These are phyloP conservation scores for Montipora cactus DNA, from an alignment of 64 coral and sea anemone genomes.

Conservation along the genomic window DNA sequence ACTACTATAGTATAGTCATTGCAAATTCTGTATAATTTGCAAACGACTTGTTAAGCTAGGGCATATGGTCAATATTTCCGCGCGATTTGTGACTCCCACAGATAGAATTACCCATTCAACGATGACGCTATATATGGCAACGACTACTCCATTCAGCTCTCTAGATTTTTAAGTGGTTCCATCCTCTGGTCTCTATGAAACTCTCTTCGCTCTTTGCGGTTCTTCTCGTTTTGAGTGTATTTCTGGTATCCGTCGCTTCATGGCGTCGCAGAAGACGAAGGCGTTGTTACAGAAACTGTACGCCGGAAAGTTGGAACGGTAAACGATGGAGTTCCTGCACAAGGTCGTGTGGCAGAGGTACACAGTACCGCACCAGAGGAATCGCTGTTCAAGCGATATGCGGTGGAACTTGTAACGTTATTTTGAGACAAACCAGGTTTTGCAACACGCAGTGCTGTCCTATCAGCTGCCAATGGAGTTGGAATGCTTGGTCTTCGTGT, in stretches of 20 bases:
- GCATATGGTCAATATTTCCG: not conserved
- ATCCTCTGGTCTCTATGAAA: not conserved
- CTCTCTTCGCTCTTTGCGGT: not conserved
- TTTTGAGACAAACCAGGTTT: not conserved
- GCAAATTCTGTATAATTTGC: not conserved
- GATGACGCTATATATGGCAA: not conserved
- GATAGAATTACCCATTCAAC: not conserved
- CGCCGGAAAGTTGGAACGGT: constrained; percentile 27
- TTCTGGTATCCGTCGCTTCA: not conserved
- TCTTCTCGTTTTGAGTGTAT: not conserved
- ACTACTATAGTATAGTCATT: too few species aligned
- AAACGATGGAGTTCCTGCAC: constrained; percentile 30
- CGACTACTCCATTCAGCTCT: not conserved
- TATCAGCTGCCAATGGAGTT: constrained; percentile 54
- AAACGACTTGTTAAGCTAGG: not conserved
- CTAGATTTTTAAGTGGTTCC: not conserved
- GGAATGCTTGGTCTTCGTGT: constrained; percentile 65
- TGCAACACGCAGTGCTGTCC: constrained; percentile 53
- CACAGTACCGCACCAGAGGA: constrained; percentile 20
- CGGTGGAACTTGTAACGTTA: constrained; percentile 32
- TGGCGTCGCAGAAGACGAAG: constrained; percentile 40
- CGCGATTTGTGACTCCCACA: not conserved
- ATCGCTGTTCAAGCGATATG: constrained; percentile 7
- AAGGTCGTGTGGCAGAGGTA: constrained; percentile 17
- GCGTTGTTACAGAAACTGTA: constrained; percentile 39